Evolutionary conservation across 1,140 invertebrate species (phyloP), one percentile per base, ranked within the genome.

Genomic region (Sarcophaga peregrina): DNA sequence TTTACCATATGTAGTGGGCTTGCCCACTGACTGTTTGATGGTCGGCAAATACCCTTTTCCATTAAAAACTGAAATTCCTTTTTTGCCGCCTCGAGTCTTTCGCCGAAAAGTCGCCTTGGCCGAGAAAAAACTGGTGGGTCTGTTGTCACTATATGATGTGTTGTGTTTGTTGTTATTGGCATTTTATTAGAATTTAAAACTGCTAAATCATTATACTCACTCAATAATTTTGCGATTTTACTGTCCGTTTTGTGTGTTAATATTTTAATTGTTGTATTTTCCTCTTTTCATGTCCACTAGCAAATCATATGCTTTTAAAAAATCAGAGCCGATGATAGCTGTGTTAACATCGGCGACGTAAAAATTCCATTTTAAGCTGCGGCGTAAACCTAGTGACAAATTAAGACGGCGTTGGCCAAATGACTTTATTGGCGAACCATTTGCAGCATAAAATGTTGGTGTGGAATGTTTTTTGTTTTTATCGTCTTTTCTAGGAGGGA

Each of bases 251-350:
- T 15, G 45, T 74, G 25, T 46, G 73, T 74, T 74, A 74, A 15
- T 46, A 74, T 37, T 74, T 37, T 74, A 46, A 74, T 74, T 9
- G 0, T 9, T 13, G 25, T 25, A 45, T 74, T 37, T 76, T 47
- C 74, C 74, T 76, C 74, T 76, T 15, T 76, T 76, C 8, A 74
- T 74, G 20, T 45, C 72, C 8, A 74, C 72, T 45, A 74, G 72
- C 72, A 74, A 15, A 15, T 74, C 72, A 45, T 74, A 74, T 45
- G 72, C 45, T 74, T 74, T 74, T n/a, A 74, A 74, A n/a, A 74
- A 74, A 13, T 74, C 72, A 13, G 72, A 74, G 72, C 72, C 72
- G 37, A 74, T 74, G 37, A 74, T 74, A 45, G 72, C 72, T 45
- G 25, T 45, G 13, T 74, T 74, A 45, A 74, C 37, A 37, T 74